A percentile compares a stretch with the other conserved stretches of the same genome.
phyloP scores from a whole-genome alignment of 2,888 invertebrate species.

The Acrobasis suavella region DNA sequence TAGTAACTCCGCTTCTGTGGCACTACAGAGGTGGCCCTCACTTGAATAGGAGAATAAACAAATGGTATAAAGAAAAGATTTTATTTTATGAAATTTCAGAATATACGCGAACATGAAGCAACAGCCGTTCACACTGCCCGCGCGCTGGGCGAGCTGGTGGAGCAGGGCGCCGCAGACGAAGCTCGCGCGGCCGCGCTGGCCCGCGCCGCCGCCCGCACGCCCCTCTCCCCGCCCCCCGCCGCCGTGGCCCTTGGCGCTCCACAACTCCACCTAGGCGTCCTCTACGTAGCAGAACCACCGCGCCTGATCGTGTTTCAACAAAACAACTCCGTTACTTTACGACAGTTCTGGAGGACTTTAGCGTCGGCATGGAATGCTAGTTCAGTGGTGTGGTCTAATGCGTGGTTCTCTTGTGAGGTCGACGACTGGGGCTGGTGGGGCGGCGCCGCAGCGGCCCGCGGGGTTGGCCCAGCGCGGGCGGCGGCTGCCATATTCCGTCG shows the following conservation, averaged over 20 bases:
- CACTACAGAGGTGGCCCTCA: too few relatives aligned
- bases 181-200: constrained; percentile 67
- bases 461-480: constrained; percentile 70
- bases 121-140: constrained; percentile 70
- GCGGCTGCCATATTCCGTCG: constrained; percentile 84
- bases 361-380: constrained; percentile 77
- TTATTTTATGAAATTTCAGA: constrained; percentile 43
- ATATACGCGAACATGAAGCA: constrained; percentile 70
- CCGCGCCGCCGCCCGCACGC: constrained; percentile 68
- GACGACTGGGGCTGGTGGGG: constrained; percentile 69
- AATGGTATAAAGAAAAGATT: too few relatives aligned
- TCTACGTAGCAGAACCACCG: constrained; percentile 68
- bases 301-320: constrained; percentile 72
- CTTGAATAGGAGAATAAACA: too few relatives aligned
- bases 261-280: constrained; percentile 73
- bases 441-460: constrained; percentile 73
- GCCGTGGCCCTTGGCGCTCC: constrained; percentile 78
- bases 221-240: constrained; percentile 65
- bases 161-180: constrained; percentile 67
- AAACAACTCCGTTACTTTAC: constrained; percentile 74
- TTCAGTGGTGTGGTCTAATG: constrained; percentile 70
- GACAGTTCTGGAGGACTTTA: constrained; percentile 80
- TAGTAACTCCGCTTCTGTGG: too few relatives aligned
- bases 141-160: constrained; percentile 73
- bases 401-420: constrained; percentile 73